Base-by-base conservation (phyloP, 2,113 vertebrate species). In the Pelmatolapia mariae region DNA sequence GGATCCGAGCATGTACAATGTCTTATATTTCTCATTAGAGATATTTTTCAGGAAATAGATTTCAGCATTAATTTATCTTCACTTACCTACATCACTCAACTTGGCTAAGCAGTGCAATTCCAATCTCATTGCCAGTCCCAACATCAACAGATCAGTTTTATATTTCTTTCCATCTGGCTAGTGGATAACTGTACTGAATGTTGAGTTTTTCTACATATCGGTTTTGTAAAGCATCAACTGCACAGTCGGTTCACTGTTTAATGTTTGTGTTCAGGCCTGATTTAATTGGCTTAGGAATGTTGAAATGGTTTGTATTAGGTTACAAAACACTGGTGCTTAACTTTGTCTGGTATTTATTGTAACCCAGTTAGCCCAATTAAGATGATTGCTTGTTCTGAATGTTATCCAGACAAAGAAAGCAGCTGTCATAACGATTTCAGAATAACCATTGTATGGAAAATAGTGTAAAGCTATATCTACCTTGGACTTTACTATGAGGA, bases 251-350 rank as follows among this genome's bases (percentile, higher is more conserved):
- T n/a, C 61, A 66, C 61, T 36, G 61, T n/a, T n/a, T 66, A 12
- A 36, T 66, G 31, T 36, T 36, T 63, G 59, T 63, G 59, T 38
- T 38, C 36, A n/a, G 61, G 31, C 18, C 61, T 66, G 31, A 66
- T 66, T 38, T 5, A 36, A 66, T 18, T 66, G 6, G 31, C 61
- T 38, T 63, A 36, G 59, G 16, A 63, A 63, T 63, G 59, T 36
- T 63, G 18, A 63, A 38, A 66, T 86, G 80, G 59, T 89, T 61
- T 82, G 45, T 57, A 31, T 90, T 83, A 59, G 15, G 71, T 87
- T 88, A 81, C 86, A 86, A 66, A 87, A 86, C 85, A 83, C 9
- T 47, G 38, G 24, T 47, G 78, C 84, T 89, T 80, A 15, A 80
- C 18, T 86, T 57, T 15, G 54, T 22, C 50, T 85, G 83, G 31